Percentiles rank a stretch among this genome's conserved stretches.
phyloP scores from a whole-genome alignment of 2,797 vertebrate species.

The Semotilus atromaculatus region DNA sequence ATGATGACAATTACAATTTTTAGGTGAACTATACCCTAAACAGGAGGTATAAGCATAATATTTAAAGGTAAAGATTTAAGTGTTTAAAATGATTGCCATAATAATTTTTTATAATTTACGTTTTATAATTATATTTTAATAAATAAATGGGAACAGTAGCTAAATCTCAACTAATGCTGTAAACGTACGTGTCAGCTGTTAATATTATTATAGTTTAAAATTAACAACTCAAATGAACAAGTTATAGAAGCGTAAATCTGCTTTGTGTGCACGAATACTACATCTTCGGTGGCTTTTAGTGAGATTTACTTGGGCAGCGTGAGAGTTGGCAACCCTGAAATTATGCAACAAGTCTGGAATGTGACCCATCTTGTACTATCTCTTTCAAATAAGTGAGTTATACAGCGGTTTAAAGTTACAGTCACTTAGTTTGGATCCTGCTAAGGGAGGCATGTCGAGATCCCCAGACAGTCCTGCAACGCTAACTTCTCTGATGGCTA shows the following conservation, averaged over 20 bases:
- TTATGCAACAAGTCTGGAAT: background rate
- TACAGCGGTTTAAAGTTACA: background rate
- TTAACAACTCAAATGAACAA: no score
- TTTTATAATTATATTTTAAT: background rate
- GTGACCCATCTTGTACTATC: background rate
- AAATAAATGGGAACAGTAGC: no score
- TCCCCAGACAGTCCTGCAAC: background rate
- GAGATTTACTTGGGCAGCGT: no score
- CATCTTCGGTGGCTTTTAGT: no score
- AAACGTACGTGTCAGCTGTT: no score
- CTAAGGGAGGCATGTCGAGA: background rate
- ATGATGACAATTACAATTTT: no score
- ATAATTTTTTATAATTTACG: background rate
- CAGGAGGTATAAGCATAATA: background rate
- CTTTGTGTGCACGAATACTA: no score
- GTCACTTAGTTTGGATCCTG: background rate
- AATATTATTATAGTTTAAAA: no score
- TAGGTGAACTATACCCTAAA: no score
- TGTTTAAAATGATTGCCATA: no score
- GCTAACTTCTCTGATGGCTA: constrained; percentile 39
- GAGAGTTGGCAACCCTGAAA: background rate
- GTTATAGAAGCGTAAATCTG: no score
- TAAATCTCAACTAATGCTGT: no score
- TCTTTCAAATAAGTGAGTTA: constrained; percentile 1
- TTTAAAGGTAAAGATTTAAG: background rate